Evolutionary conservation across 1,140 invertebrate genomes (phyloP).

Genomic region (Papilio machaon): DNA sequence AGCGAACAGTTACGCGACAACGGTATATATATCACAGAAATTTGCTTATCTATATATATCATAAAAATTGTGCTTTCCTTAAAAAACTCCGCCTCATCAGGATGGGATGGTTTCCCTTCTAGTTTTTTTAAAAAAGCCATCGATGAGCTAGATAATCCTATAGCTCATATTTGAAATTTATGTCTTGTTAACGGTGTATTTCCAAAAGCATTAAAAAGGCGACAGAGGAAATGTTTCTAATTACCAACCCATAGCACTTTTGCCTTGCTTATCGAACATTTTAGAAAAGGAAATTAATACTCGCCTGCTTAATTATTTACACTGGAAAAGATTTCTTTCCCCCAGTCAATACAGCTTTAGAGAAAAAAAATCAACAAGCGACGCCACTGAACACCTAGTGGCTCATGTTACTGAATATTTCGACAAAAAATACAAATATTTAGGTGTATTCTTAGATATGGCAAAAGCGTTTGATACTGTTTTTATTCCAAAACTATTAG

Average conservation of each 20-base stretch:
- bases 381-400: conserved; percentile 31
- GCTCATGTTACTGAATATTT: conserved; percentile 4
- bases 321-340: conserved; percentile 18
- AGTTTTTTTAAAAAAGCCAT: neutral
- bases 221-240: conserved; percentile 32
- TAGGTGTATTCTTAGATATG: conserved; percentile 36
- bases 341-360: conserved; percentile 38
- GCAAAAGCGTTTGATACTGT: conserved; percentile 41
- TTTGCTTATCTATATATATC: no score
- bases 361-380: conserved; percentile 28
- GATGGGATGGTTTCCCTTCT: neutral
- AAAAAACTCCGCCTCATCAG: neutral
- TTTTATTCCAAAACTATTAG: conserved; percentile 16
- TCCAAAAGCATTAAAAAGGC: conserved; percentile 24
- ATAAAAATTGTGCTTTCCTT: neutral
- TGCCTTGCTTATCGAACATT: conserved; percentile 34
- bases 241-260: conserved; percentile 39
- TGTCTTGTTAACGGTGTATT: conserved; percentile 32
- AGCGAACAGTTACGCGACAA: no score
- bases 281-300: conserved; percentile 37
- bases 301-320: conserved; percentile 26
- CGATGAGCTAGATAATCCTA: neutral
- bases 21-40: no score
- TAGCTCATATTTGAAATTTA: neutral
- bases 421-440: conserved; percentile 33